Percentiles rank a stretch among this genome's conserved stretches.
Conservation (phyloP, 2,797 vertebrate species). For the Sebastes dallii region DNA sequence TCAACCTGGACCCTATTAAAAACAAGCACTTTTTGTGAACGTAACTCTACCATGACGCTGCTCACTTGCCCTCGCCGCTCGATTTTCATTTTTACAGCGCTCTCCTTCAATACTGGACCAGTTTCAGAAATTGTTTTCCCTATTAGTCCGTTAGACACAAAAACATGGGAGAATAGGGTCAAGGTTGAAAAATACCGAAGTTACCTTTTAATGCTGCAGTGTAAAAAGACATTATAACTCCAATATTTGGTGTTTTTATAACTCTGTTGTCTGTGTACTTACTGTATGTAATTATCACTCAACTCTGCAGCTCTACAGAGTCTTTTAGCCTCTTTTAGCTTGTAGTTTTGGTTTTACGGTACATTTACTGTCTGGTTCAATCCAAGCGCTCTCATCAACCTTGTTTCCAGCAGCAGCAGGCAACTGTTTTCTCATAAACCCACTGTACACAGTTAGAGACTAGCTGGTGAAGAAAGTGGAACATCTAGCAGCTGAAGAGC, state of each 20-base stretch:
- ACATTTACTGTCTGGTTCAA: background rate
- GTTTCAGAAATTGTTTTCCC: too few relatives aligned
- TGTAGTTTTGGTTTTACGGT: background rate
- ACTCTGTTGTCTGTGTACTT: background rate
- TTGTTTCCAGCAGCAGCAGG: background rate
- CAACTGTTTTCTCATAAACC: background rate
- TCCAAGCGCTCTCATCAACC: background rate
- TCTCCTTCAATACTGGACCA: too few relatives aligned
- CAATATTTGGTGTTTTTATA: conserved; percentile 9
- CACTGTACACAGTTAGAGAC: background rate
- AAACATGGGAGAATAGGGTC: too few relatives aligned
- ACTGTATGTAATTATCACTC: background rate
- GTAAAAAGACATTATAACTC: background rate
- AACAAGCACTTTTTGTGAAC: too few relatives aligned
- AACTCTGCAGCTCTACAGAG: background rate
- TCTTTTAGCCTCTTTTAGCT: background rate
- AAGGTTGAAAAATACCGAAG: too few relatives aligned
- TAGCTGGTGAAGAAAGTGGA: background rate
- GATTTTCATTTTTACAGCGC: too few relatives aligned
- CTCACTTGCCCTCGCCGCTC: too few relatives aligned
- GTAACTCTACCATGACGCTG: too few relatives aligned
- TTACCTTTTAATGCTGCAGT: background rate
- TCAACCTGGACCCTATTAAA: too few relatives aligned
- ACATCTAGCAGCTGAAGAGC: background rate
- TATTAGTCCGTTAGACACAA: too few relatives aligned